phyloP scores from a whole-genome alignment of 2,113 vertebrate species.

The Vireo altiloquus region DNA sequence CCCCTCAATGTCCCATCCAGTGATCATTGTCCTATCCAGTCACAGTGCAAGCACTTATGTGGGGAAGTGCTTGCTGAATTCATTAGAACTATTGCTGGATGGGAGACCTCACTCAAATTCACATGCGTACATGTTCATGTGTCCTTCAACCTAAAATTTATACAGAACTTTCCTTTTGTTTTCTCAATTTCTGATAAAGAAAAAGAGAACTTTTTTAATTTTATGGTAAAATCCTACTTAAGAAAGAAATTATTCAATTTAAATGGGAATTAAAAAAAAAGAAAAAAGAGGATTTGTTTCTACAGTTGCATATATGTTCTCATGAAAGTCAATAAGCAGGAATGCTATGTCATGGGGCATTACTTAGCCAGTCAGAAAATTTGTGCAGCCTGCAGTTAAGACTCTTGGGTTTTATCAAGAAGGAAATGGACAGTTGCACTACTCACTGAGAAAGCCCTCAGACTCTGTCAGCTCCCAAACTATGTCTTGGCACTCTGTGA shows the following conservation, averaged over 20 bases:
- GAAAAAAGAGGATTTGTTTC: not conserved
- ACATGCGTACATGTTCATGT: not conserved
- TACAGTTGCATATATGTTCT: not conserved
- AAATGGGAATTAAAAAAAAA: not conserved
- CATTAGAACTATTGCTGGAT: not conserved
- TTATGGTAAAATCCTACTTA: not conserved
- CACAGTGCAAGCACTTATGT: not conserved
- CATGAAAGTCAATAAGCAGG: not conserved
- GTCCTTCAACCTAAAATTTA: not conserved
- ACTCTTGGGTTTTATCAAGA: not conserved
- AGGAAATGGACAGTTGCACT: not conserved
- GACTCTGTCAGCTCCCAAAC: not conserved
- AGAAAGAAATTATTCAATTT: not conserved
- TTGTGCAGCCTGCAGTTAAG: not conserved
- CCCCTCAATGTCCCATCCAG: not conserved
- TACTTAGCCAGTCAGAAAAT: not conserved
- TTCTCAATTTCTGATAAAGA: not conserved
- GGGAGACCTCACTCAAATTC: not conserved
- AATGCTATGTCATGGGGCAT: accelerated
- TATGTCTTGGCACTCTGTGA: not conserved
- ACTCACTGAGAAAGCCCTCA: not conserved
- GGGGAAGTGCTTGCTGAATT: not conserved
- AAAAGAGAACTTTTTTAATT: not conserved
- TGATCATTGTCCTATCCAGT: not conserved
- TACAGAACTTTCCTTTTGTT: not conserved